Evolutionary conservation across 2,797 vertebrate species (phyloP), one percentile per base, ranked within the genome.

Genomic region (Miichthys miiuy): DNA sequence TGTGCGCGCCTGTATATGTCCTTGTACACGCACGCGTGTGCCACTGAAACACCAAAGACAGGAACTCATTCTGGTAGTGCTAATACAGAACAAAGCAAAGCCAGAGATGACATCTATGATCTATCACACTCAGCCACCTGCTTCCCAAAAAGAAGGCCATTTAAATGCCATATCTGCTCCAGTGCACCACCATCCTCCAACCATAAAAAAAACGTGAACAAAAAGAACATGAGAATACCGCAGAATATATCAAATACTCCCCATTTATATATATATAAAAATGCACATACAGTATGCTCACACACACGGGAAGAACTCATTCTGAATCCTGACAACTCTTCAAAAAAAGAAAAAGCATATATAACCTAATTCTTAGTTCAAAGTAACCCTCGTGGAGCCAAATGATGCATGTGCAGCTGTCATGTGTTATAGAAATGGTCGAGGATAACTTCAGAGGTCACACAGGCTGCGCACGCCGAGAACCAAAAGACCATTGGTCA

Each of bases 111-210:
- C 91, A 89, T 77, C 85, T 87, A 89, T 91, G 90, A 95, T 95
- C 92, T 92, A 95, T 94, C 93, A 93, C 89, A 85, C 89, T 89
- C 87, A 79, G 89, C 92, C 93, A 94, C 92, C 94, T 93, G 93
- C 92, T 91, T 87, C 91, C 82, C 77, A 55, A 82, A 91, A 91
- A 90, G 72, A 91, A 91, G 91, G 89, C 91, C 91, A 91, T 91
- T 93, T 92, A 92, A 94, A 94, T 91, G 90, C 89, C 93, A 93
- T 92, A 93, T 91, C 88, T 90, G 91, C 90, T 88, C 84, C 72
- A 16, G 55, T 66, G 68, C 83, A 60, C 74, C 81, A 64, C 87
- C 75, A 55, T 77, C 85, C 77, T 10, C 72, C 51, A 55, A 68
- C 80, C 42, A 21, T 77, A 78, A 70, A 82, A 30, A 34, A 34